A percentile compares a stretch with the other conserved stretches of the same genome.
Evolutionary conservation across 2,797 vertebrate genomes (phyloP).

Genomic region (Lateolabrax maculatus): DNA sequence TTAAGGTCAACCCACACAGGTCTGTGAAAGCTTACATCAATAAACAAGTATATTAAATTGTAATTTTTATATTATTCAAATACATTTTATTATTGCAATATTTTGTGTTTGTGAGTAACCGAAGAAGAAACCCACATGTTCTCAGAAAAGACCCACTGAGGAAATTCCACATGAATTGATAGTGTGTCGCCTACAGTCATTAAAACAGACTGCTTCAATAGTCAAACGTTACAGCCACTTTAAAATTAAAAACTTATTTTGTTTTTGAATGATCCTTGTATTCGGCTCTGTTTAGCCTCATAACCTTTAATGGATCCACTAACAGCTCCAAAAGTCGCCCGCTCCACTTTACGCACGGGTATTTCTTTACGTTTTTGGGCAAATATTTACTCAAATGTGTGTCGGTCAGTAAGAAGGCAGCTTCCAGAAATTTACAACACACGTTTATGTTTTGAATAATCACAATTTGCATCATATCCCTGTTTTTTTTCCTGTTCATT

Average conservation of each 20-base stretch:
- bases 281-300: constrained; percentile 40
- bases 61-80: background rate
- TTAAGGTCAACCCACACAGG: background rate
- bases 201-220: constrained; percentile 18
- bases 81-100: background rate
- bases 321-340: constrained; percentile 16
- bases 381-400: constrained; percentile 41
- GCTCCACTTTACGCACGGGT: constrained; percentile 62
- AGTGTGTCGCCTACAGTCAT: background rate
- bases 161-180: constrained; percentile 7
- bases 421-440: constrained; percentile 9
- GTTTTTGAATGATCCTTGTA: constrained; percentile 14
- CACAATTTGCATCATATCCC: background rate
- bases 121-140: background rate
- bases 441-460: constrained; percentile 9
- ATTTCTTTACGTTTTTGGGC: constrained; percentile 31
- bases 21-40: background rate
- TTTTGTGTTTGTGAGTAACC: background rate
- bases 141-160: background rate
- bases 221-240: constrained; percentile 13
- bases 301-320: constrained; percentile 40
- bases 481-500: background rate
- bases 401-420: background rate
- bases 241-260: constrained; percentile 15
- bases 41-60: background rate